Evolutionary conservation across 2,888 invertebrate species (phyloP).

Genomic region (Junonia oenone): DNA sequence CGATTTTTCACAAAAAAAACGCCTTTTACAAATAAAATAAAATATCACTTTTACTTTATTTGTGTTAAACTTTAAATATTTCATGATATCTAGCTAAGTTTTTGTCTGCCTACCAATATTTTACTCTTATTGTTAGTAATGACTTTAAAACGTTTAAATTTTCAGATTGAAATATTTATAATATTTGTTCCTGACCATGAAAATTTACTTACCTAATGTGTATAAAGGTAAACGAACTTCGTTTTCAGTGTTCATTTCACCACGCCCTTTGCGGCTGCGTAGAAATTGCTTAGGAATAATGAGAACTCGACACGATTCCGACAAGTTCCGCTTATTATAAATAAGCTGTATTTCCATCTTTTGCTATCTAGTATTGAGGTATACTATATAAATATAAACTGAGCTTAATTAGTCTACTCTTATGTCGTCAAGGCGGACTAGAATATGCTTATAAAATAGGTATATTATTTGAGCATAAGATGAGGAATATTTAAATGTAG

Average conservation of each 20-base stretch:
- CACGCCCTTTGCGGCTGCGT: slow-evolving; percentile 10
- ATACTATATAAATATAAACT: background rate
- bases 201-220: background rate
- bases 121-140: too few species aligned
- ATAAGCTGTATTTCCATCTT: background rate
- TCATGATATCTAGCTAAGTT: too few species aligned
- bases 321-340: slow-evolving; percentile 22
- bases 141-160: too few species aligned
- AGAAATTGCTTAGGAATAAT: slow-evolving; percentile 16
- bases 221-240: slow-evolving; percentile 13
- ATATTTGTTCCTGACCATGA: too few species aligned
- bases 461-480: background rate
- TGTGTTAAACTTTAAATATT: too few species aligned
- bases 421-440: background rate
- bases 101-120: too few species aligned
- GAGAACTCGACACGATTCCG: slow-evolving; percentile 19
- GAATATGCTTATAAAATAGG: background rate
- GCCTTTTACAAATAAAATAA: too few species aligned
- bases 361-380: background rate
- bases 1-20: background rate
- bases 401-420: background rate
- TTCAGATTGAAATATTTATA: too few species aligned
- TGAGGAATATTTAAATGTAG: too few species aligned
- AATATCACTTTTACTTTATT: too few species aligned
- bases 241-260: slow-evolving; percentile 5